A percentile compares a stretch with the other conserved stretches of the same genome.
Evolutionary conservation across 2,113 vertebrate species (phyloP).

Genomic region (rabbit (Oryctolagus cuniculus)): mOryCun1.1 NC_091439.1:70391001-70391500

Average conservation of each 20-base stretch:
- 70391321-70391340: conserved; percentile 35
- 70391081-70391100: background rate
- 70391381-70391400: background rate
- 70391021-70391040: background rate
- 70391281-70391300: background rate
- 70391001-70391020: background rate
- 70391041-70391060: background rate
- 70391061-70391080: background rate
- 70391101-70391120: background rate
- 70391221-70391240: background rate
- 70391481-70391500: conserved; percentile 20
- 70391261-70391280: background rate
- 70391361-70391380: background rate
- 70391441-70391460: background rate
- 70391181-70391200: background rate
- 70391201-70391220: background rate
- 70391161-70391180: background rate
- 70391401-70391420: background rate
- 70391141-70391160: background rate
- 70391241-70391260: background rate
- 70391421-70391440: background rate
- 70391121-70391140: background rate
- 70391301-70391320: background rate
- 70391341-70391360: conserved; percentile 50
- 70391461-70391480: conserved; percentile 8